These are phyloP conservation scores for Agelaius phoeniceus DNA, from an alignment of 2,113 vertebrate genomes.

Conservation along the genomic window DNA sequence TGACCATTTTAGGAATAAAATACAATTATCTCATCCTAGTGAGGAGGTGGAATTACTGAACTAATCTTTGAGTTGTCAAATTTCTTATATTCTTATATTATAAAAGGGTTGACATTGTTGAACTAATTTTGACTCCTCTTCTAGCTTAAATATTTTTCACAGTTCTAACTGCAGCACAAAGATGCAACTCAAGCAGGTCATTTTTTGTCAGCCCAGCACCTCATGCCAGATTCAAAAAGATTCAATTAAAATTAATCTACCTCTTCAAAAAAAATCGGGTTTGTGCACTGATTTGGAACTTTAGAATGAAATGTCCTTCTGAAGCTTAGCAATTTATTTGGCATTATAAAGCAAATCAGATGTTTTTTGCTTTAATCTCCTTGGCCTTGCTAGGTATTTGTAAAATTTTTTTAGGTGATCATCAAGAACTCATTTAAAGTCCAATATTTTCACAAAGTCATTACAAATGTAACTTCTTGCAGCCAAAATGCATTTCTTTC, in stretches of 20 bases:
- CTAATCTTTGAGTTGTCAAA: neutral
- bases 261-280: neutral
- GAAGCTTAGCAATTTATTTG: neutral
- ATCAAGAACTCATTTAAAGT: neutral
- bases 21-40: neutral
- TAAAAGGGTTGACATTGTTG: neutral
- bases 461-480: neutral
- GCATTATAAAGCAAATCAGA: neutral
- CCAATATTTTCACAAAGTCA: neutral
- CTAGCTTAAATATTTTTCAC: neutral
- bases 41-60: neutral
- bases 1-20: neutral
- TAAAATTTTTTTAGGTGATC: neutral
- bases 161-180: neutral
- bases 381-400: neutral
- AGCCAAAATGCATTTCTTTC: neutral
- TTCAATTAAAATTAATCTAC: slow-evolving; percentile 47
- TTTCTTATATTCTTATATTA: neutral
- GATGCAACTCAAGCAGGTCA: neutral
- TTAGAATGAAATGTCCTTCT: neutral
- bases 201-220: neutral
- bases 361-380: neutral
- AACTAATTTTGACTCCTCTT: neutral
- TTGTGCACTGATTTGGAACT: slow-evolving; percentile 15
- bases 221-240: neutral